Conservation (phyloP, 1,140 invertebrate species). For the Polypedilum pembai region DNA sequence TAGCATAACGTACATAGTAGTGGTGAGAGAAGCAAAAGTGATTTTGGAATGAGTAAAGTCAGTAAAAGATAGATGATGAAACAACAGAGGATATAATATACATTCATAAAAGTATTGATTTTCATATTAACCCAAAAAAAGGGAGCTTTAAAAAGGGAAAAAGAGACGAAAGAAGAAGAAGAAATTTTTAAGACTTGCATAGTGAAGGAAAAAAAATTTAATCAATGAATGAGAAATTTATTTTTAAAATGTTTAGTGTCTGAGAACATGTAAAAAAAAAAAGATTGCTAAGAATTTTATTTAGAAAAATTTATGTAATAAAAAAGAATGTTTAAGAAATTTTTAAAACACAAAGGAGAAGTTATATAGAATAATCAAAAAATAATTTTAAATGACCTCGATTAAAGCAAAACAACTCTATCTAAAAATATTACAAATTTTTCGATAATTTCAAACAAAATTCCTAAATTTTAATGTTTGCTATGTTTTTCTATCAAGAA, state of each 20-base stretch:
- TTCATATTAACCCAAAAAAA: conserved; percentile 17
- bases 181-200: conserved; percentile 9
- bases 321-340: too few species aligned
- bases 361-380: too few species aligned
- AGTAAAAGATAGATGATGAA: conserved; percentile 18
- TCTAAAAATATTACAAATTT: too few species aligned
- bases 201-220: background rate
- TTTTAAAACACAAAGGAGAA: too few species aligned
- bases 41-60: background rate
- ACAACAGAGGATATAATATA: background rate
- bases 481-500: too few species aligned
- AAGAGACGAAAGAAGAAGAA: conserved; percentile 5
- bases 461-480: too few species aligned
- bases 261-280: too few species aligned
- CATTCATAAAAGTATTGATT: conserved; percentile 19
- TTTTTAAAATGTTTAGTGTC: background rate
- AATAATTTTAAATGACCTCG: too few species aligned
- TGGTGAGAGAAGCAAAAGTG: background rate
- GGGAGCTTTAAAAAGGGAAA: conserved; percentile 4
- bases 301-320: too few species aligned
- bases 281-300: too few species aligned
- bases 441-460: too few species aligned
- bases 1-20: background rate
- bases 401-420: too few species aligned
- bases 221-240: background rate